A percentile compares a stretch with the other conserved stretches of the same genome.
Evolutionary conservation across 30 jellyfish, hydroid and myxozoan genomes (phyloP).

Genomic region (Aurelia sp.): DNA sequence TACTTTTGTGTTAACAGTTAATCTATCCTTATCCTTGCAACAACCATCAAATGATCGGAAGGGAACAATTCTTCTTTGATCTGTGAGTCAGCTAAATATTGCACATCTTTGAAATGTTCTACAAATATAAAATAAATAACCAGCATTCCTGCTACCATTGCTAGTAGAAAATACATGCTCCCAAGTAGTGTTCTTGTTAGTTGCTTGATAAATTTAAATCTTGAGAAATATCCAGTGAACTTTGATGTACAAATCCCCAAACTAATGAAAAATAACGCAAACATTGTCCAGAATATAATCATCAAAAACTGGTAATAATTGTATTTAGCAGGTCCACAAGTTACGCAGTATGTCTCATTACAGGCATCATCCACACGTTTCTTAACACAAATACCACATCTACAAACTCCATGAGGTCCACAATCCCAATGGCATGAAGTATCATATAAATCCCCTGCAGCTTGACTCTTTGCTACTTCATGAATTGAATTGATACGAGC

Average conservation of each 20-base stretch:
- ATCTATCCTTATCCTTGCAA: slow-evolving; percentile 61
- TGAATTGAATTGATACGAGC: slow-evolving; percentile 63
- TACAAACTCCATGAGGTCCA: slow-evolving; percentile 91
- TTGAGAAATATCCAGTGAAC: background rate
- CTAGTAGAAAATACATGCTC: slow-evolving; percentile 15
- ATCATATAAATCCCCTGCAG: slow-evolving; percentile 51
- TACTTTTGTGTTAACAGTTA: background rate
- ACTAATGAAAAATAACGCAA: background rate
- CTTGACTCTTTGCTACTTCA: slow-evolving; percentile 32
- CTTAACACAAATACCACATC: slow-evolving; percentile 92
- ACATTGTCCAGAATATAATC: background rate
- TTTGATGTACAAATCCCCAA: slow-evolving; percentile 8
- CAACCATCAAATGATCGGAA: slow-evolving; percentile 88
- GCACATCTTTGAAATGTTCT: slow-evolving; percentile 41
- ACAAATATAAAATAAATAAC: background rate
- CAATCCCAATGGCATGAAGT: slow-evolving; percentile 87
- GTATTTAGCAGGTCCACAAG: slow-evolving; percentile 71
- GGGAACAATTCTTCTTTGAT: slow-evolving; percentile 81
- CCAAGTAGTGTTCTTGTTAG: slow-evolving; percentile 37
- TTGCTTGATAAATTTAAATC: slow-evolving; percentile 30
- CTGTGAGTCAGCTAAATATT: slow-evolving; percentile 64
- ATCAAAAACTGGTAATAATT: slow-evolving; percentile 38
- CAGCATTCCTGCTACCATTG: slow-evolving; percentile 15
- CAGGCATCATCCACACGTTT: slow-evolving; percentile 56
- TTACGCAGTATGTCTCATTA: slow-evolving; percentile 51